Conservation (phyloP, 2,797 vertebrate genomes). For the Gymnothorax reevesii region DNA sequence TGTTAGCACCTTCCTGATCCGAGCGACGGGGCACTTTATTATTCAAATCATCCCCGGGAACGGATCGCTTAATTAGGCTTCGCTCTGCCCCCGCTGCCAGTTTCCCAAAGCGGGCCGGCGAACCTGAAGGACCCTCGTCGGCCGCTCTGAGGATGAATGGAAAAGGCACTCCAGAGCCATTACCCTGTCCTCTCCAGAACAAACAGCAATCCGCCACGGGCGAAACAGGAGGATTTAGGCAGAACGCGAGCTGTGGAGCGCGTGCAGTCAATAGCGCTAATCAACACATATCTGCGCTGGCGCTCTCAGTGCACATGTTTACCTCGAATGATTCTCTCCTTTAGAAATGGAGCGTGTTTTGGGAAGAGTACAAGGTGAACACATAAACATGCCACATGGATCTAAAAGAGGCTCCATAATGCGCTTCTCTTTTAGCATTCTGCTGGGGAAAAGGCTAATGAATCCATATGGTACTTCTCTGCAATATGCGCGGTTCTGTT, state of each 20-base stretch:
- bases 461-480: neutral
- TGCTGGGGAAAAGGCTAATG: neutral
- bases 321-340: neutral
- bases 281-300: conserved; percentile 17
- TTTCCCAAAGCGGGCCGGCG: conserved; percentile 29
- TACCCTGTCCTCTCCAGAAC: conserved; percentile 60
- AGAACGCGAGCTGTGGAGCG: neutral
- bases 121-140: conserved; percentile 59
- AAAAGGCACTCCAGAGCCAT: conserved; percentile 59
- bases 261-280: conserved; percentile 10
- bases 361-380: neutral
- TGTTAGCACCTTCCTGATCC: conserved; percentile 36
- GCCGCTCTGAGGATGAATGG: conserved; percentile 58
- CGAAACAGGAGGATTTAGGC: conserved; percentile 26
- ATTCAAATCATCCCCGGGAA: conserved; percentile 66
- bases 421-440: neutral
- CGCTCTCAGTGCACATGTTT: neutral
- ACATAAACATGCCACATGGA: neutral
- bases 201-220: conserved; percentile 54
- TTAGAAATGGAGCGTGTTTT: neutral
- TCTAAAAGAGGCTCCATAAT: neutral
- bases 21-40: conserved; percentile 44
- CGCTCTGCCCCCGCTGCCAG: conserved; percentile 38
- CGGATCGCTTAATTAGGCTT: conserved; percentile 68
- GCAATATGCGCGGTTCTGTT: neutral